Conservation (phyloP, 2,797 vertebrate genomes). For the Gorsachius magnificus region DNA sequence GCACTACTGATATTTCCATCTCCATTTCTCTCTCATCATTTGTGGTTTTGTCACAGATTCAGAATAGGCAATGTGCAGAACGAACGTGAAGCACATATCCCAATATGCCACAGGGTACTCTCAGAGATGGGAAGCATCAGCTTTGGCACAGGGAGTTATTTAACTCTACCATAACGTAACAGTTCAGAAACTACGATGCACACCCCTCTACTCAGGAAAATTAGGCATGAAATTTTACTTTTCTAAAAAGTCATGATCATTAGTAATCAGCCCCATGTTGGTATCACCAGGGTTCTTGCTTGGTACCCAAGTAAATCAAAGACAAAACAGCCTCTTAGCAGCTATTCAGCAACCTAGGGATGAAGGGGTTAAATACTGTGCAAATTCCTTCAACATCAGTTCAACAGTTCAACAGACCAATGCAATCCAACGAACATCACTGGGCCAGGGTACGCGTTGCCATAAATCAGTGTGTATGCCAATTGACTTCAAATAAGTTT, state of each 20-base stretch:
- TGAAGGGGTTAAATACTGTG: neutral
- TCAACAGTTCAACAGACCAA: neutral
- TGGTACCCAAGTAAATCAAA: neutral
- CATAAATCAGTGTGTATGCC: neutral
- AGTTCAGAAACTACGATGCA: neutral
- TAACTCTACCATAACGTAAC: fast-evolving
- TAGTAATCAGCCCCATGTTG: neutral
- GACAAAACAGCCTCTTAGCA: neutral
- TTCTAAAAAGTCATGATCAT: no score
- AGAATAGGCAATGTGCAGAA: neutral
- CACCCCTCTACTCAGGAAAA: neutral
- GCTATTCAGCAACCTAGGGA: neutral
- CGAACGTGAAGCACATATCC: neutral
- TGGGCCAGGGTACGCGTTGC: neutral
- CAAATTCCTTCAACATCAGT: neutral
- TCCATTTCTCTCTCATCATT: neutral
- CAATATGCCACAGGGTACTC: neutral
- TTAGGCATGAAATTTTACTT: neutral
- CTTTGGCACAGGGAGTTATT: neutral
- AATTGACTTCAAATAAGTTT: neutral
- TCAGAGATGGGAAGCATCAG: neutral
- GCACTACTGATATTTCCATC: neutral
- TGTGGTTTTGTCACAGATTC: neutral
- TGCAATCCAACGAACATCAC: neutral
- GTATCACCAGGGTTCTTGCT: neutral